Base-by-base conservation (phyloP, 2,888 invertebrate genomes). In the Cheilosia variabilis region DNA sequence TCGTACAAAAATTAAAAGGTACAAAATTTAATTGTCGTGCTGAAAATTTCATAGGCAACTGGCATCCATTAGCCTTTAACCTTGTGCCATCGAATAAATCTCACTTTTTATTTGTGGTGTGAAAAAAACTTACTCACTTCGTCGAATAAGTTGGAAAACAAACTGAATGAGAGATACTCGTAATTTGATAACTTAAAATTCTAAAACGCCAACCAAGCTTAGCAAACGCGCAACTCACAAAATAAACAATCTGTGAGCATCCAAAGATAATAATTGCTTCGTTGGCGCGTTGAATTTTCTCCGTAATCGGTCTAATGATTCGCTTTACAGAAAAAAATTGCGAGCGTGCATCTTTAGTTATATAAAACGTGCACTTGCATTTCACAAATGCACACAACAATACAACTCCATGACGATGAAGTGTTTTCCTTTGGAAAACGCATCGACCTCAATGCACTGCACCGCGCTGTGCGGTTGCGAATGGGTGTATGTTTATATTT, bases 381-480 rank as follows among this genome's bases (percentile, higher is more conserved):
- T 62, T 57, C 45, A 57, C 45, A 55, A 34, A 73, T 24, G 31
- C 9, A 31, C 9, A 31, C 31, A 31, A 37, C 37, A 37, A 37
- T 37, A n/a, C 50, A 13, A 50, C 3, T 24, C 57, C 45, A 43
- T 24, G 60, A 43, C 60, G 60, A 45, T 45, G 55, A 45, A 34
- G 17, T 31, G 41, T 65, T 60, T 76, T 76, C 47, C 43, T 52
- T 66, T 75, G 19, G 41, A 76, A 80, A 80, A 84, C 69, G 65
- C 80, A 80, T 66, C 80, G 84, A 84, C 80, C 84, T 80, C 58
- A 76, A 71, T 80, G 75, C 71, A 57, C 31, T 80, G 73, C 71
- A 52, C 22, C 65, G 66, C 19, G 17, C 15, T 47, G 50, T 62
- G 80, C 65, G 57, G 50, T 62, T 55, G 53, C 78, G 63, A 84